These are phyloP conservation scores for Leptatherina wallacei DNA, from an alignment of 2,797 vertebrate genomes.

Conservation along the genomic window DNA sequence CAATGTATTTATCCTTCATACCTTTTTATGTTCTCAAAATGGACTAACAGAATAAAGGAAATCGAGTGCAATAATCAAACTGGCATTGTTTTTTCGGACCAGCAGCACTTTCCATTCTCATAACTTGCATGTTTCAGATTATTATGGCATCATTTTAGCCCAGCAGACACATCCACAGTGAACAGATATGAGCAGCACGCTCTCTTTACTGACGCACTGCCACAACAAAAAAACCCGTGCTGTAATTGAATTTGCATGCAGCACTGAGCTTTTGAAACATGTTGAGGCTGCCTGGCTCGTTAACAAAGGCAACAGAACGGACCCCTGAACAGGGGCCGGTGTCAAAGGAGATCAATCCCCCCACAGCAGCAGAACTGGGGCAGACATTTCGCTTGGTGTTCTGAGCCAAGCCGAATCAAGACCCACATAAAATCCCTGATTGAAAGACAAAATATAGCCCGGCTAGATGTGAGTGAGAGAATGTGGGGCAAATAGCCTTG, in stretches of 20 bases:
- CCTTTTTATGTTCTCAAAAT: too few species aligned
- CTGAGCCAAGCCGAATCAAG: conserved; percentile 63
- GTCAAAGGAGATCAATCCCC: conserved; percentile 65
- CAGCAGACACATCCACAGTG: conserved; percentile 9
- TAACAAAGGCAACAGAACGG: conserved; percentile 52
- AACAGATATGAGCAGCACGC: not conserved
- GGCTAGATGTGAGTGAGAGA: conserved; percentile 31
- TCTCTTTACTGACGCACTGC: conserved; percentile 11
- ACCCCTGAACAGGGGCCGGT: conserved; percentile 49
- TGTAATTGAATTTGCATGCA: conserved; percentile 30
- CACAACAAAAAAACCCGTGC: conserved; percentile 5
- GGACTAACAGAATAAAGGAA: too few species aligned
- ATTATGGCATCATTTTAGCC: not conserved
- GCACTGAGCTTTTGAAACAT: conserved; percentile 21
- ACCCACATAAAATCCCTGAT: conserved; percentile 67
- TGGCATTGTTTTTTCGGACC: too few species aligned
- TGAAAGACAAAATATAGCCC: conserved; percentile 64
- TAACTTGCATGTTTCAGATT: not conserved
- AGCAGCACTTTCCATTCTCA: too few species aligned
- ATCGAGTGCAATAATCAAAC: too few species aligned
- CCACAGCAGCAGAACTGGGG: conserved; percentile 65
- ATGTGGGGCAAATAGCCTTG: conserved; percentile 61
- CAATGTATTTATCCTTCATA: too few species aligned
- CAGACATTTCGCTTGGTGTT: conserved; percentile 67
- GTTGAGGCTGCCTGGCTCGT: conserved; percentile 55